Conservation (phyloP, 1,140 invertebrate genomes). For the Drosophila navojoa region DNA sequence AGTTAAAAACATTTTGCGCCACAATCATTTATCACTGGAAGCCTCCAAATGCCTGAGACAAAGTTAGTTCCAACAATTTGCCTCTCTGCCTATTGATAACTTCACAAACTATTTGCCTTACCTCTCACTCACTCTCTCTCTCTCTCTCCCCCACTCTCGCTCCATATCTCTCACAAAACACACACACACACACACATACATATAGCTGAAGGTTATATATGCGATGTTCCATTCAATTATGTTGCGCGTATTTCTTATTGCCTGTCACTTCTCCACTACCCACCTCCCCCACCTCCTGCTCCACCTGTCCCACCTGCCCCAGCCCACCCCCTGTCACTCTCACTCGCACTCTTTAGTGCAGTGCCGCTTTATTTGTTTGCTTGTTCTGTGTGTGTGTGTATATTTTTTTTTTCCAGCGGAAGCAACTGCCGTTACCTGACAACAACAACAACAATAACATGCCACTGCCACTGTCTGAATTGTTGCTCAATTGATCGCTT, state of each 20-base stretch:
- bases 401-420: conserved; percentile 38
- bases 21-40: conserved; percentile 49
- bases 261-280: not conserved
- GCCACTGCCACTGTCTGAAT: conserved; percentile 45
- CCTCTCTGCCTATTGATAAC: conserved; percentile 12
- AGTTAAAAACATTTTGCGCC: conserved; percentile 6
- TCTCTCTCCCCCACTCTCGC: not conserved
- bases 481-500: conserved; percentile 47
- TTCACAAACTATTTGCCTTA: not conserved
- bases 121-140: not conserved
- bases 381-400: conserved; percentile 21
- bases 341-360: not conserved
- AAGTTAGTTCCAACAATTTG: conserved; percentile 15
- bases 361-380: conserved; percentile 13
- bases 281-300: too few relatives aligned
- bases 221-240: conserved; percentile 55
- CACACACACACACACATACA: not conserved
- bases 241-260: conserved; percentile 22
- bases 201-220: conserved; percentile 39
- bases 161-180: not conserved
- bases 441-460: conserved; percentile 33
- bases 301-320: too few relatives aligned
- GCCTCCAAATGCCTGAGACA: conserved; percentile 2
- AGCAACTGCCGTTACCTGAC: conserved; percentile 40
- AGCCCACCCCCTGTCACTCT: not conserved